A percentile compares a stretch with the other conserved stretches of the same genome.
Evolutionary conservation across 1,140 invertebrate species (phyloP).

Genomic region (Megathymus violae): DNA sequence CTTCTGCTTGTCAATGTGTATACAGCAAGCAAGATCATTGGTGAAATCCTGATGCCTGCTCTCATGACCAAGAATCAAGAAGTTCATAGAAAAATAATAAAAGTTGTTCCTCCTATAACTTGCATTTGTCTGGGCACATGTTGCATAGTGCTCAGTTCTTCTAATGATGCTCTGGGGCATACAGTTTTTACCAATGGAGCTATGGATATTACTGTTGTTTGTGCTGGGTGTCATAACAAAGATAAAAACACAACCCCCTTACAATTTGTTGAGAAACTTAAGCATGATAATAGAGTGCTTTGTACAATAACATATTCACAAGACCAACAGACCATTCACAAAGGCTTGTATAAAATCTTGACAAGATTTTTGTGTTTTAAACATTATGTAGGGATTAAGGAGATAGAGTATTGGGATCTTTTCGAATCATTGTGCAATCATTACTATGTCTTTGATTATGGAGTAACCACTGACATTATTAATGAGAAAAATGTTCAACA

Average conservation of each 20-base stretch:
- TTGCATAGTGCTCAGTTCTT: slow-evolving; percentile 41
- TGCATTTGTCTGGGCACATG: slow-evolving; percentile 64
- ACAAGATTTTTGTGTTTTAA: slow-evolving; percentile 71
- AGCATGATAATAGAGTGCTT: slow-evolving; percentile 43
- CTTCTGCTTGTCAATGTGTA: slow-evolving; percentile 56
- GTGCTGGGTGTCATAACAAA: slow-evolving; percentile 59
- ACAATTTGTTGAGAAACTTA: slow-evolving; percentile 30
- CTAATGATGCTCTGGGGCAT: slow-evolving; percentile 44
- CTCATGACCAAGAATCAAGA: slow-evolving; percentile 59
- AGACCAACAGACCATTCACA: slow-evolving; percentile 46
- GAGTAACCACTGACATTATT: slow-evolving; percentile 55
- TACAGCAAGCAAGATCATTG: slow-evolving; percentile 66
- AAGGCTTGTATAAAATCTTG: slow-evolving; percentile 60
- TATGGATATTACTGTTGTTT: slow-evolving; percentile 53
- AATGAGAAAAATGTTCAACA: slow-evolving; percentile 56
- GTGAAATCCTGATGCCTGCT: slow-evolving; percentile 65
- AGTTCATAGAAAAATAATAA: slow-evolving; percentile 52
- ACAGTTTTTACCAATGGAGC: slow-evolving; percentile 49
- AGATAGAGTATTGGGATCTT: slow-evolving; percentile 61
- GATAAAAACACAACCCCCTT: slow-evolving; percentile 18
- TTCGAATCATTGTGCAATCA: slow-evolving; percentile 64
- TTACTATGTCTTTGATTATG: slow-evolving; percentile 68
- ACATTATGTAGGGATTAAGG: slow-evolving; percentile 54
- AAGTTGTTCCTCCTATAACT: slow-evolving; percentile 52
- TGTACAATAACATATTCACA: slow-evolving; percentile 37